Base-by-base conservation (phyloP, 2,888 invertebrate species). In the Tridacna gigas region DNA sequence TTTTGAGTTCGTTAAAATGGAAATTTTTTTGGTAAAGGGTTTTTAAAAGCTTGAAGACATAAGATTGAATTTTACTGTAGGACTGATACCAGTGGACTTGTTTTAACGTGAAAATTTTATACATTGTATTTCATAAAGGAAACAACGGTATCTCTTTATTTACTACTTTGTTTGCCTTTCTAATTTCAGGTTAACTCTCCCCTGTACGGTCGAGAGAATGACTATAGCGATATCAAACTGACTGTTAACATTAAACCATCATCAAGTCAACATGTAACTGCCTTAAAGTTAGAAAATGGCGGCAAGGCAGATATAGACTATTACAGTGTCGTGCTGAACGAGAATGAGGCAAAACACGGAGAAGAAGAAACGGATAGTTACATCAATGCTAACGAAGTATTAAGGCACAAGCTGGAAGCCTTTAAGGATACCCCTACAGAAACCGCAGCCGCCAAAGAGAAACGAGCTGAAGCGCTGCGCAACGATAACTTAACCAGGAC, bases 131-230 rank as follows among this genome's bases (percentile, higher is more conserved):
- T 37, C 7, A 7, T 37, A 37, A 37, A 37, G 37, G 7, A 37
- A n/a, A n/a, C n/a, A 37, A 7, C 7, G 37, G 37, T 37, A 37
- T 37, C 37, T 7, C 3, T 37, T 37, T 37, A 2, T 37, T 37
- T 37, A 37, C 37, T 37, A 37, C 37, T 4, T 7, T 37, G 11
- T 3, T 56, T 56, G 56, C 56, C 56, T 20, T 56, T 56, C 20
- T 15, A 3, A 20, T 69, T 69, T 69, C 69, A 69, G 69, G 13
- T 69, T 47, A 47, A 47, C 47, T 69, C 69, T 47, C 69, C 45
- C n/a, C 18, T 69, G 47, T 69, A 69, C 47, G 47, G 25, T 45
- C 69, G 47, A 11, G 47, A 18, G 12, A 20, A 20, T 11, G 69
- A 45, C 1, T 20, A 18, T 20, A 20, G 15, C 20, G 66, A 66